Base-by-base conservation (phyloP, 2,113 vertebrate species). In the Callopanchax toddi region DNA sequence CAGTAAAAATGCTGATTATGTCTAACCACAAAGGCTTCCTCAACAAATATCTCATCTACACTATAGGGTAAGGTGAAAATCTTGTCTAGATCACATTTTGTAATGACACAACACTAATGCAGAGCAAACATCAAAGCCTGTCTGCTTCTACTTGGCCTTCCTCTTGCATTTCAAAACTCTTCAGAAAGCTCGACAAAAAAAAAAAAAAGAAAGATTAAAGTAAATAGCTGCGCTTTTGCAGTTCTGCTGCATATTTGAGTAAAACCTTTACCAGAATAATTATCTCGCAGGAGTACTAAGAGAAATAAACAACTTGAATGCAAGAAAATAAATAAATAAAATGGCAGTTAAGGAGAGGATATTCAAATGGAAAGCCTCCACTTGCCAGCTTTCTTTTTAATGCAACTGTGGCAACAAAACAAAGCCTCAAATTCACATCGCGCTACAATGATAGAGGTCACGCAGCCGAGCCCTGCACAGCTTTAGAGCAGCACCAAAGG, bases 381-480 rank as follows among this genome's bases (percentile, higher is more conserved):
- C 51, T 32, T 48, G 34, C 71, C 63, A 5, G 69, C 64, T 61
- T 36, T 54, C 11, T 50, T 68, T 60, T 78, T 76, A 76, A 73
- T 74, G 77, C 72, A 70, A 76, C 78, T 79, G 78, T 71, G 79
- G 74, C 82, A 81, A 70, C 74, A 86, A 87, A 87, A 91, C 89
- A 89, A 89, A 86, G 88, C 75, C 69, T 86, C 79, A 89, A 87
- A 89, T 89, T 89, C 86, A 87, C 82, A 83, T 76, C 20, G 25
- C 13, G 64, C 74, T 63, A 87, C 86, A 87, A 86, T 89, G 79
- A 83, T 73, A 81, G 85, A 86, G 89, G 89, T 91, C 88, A 89
- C 82, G 87, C 78, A 80, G 78, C 74, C 75, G 43, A 79, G 76
- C 71, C 73, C 79, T 68, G 82, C 84, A 32, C 81, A 68, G 79